These are phyloP conservation scores for Dryas iulia DNA, from an alignment of 1,140 invertebrate species.

Conservation along the genomic window DNA sequence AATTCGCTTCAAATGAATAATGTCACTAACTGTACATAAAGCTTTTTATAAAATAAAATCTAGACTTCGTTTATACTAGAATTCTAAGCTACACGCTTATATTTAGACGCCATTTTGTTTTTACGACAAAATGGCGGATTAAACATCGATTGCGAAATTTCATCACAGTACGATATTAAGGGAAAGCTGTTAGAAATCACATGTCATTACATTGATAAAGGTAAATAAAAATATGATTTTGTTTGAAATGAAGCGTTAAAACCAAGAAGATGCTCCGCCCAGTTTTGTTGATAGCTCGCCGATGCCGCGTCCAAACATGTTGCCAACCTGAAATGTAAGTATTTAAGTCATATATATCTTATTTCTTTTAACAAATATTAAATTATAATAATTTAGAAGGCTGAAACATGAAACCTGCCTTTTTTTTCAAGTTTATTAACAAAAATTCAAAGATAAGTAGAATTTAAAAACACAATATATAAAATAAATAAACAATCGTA, in stretches of 20 bases:
- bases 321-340: constrained; percentile 85
- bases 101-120: constrained; percentile 48
- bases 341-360: no score
- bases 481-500: no score
- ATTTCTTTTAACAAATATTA: no score
- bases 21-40: constrained; percentile 76
- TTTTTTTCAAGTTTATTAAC: no score
- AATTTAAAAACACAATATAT: no score
- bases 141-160: constrained; percentile 3
- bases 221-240: constrained; percentile 19
- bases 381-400: no score
- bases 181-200: constrained; percentile 21
- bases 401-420: no score
- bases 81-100: constrained; percentile 66
- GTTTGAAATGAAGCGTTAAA: constrained; percentile 70
- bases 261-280: constrained; percentile 85
- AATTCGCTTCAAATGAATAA: constrained; percentile 63
- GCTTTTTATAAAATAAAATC: constrained; percentile 76
- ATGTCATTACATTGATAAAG: constrained; percentile 16
- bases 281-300: constrained; percentile 91
- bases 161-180: constrained; percentile 20
- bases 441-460: no score
- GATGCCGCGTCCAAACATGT: constrained; percentile 91
- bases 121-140: constrained; percentile 44
- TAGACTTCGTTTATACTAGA: constrained; percentile 61